phyloP scores from a whole-genome alignment of 1,140 invertebrate genomes.

The Drosophila triauraria region DNA sequence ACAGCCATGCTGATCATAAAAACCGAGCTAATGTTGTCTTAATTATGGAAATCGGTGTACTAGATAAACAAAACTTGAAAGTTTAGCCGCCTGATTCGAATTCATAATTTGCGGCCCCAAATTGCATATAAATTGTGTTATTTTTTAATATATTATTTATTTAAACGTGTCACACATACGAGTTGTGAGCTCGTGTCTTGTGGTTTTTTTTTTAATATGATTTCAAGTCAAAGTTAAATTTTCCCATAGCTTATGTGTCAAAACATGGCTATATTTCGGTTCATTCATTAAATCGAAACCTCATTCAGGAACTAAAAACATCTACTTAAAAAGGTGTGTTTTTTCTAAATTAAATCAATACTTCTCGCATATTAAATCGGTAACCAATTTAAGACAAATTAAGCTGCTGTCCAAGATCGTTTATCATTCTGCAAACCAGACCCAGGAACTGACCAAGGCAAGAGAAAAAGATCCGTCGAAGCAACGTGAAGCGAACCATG shows the following conservation, averaged over 20 bases:
- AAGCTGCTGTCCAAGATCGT: constrained; percentile 43
- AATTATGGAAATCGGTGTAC: constrained; percentile 36
- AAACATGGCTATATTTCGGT: background rate
- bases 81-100: constrained; percentile 11
- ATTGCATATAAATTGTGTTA: constrained; percentile 31
- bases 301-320: constrained; percentile 20
- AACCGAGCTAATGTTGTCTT: constrained; percentile 20
- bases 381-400: constrained; percentile 50
- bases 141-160: constrained; percentile 5
- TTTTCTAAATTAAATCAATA: constrained; percentile 41
- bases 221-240: background rate
- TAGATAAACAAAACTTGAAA: constrained; percentile 23
- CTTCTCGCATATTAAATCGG: constrained; percentile 26
- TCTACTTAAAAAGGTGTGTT: constrained; percentile 17
- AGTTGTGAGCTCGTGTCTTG: background rate
- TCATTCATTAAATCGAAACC: constrained; percentile 10
- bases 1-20: constrained; percentile 44
- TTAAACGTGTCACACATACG: constrained; percentile 10
- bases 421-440: constrained; percentile 47
- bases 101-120: constrained; percentile 28
- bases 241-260: background rate
- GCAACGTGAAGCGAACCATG: constrained; percentile 35
- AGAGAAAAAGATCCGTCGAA: constrained; percentile 15
- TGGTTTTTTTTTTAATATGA: background rate
- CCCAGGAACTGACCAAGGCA: constrained; percentile 50